Percentiles rank a stretch among this genome's conserved stretches.
phyloP scores from a whole-genome alignment of 2,888 invertebrate species.

The Tetranychus truncatus region DNA sequence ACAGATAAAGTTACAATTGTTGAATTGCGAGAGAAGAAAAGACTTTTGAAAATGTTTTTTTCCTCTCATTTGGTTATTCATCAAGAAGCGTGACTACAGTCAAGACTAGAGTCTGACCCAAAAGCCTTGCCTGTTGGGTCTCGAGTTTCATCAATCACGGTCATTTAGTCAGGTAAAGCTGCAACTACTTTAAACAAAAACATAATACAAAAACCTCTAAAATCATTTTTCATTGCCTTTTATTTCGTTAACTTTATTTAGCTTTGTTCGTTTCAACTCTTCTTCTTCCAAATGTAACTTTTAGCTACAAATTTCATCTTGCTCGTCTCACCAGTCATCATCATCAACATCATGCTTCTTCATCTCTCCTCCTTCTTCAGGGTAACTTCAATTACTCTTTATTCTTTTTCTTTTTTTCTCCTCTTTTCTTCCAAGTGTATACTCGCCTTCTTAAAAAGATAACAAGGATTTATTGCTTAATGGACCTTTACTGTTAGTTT shows the following conservation, averaged over 20 bases:
- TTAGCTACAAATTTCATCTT: neutral
- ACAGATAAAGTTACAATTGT: too few relatives aligned
- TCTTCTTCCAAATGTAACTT: neutral
- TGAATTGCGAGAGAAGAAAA: too few relatives aligned
- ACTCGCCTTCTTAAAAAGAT: neutral
- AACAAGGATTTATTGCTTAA: conserved; percentile 1
- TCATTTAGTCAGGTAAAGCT: neutral
- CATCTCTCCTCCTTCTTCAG: neutral
- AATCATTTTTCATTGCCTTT: too few relatives aligned
- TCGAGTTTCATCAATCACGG: neutral
- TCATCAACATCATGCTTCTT: neutral
- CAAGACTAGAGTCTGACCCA: neutral
- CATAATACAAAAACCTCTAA: too few relatives aligned
- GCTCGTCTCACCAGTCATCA: too few relatives aligned
- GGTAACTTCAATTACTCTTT: neutral
- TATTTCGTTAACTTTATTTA: too few relatives aligned
- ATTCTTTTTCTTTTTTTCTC: neutral
- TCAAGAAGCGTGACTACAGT: too few relatives aligned
- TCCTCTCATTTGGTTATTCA: too few relatives aligned
- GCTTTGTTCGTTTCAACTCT: too few relatives aligned
- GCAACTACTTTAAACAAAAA: neutral
- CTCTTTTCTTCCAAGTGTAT: neutral
- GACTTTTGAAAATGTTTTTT: too few relatives aligned
- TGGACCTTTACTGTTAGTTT: neutral
- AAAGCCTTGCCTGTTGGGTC: neutral